Conservation (phyloP, 2,888 invertebrate genomes). For the Eristalinus sepulchralis region DNA sequence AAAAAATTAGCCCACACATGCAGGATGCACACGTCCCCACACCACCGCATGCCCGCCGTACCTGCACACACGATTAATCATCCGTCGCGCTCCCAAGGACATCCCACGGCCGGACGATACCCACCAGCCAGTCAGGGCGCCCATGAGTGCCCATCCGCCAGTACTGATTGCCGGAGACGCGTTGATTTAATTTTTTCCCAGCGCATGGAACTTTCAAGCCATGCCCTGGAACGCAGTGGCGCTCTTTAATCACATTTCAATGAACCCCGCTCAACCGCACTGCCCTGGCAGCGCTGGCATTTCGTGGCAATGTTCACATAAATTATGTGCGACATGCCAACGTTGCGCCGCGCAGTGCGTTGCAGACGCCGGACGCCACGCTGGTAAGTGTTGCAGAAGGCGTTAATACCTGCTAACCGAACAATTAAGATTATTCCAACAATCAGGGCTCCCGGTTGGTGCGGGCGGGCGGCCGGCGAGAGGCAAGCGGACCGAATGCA, state of each 20-base stretch:
- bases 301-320: constrained; percentile 15
- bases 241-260: constrained; percentile 36
- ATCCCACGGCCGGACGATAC: not conserved
- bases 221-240: not conserved
- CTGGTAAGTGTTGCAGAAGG: constrained; percentile 56
- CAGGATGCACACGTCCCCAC: not conserved
- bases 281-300: constrained; percentile 12
- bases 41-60: not conserved
- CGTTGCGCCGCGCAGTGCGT: not conserved
- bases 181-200: constrained; percentile 36
- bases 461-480: not conserved
- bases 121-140: not conserved
- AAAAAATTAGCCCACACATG: not conserved
- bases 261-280: not conserved
- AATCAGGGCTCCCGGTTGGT: not conserved
- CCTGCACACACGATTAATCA: constrained; percentile 25
- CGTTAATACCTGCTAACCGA: constrained; percentile 66
- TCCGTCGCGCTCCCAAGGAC: not conserved
- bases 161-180: constrained; percentile 24
- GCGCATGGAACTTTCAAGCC: constrained; percentile 15
- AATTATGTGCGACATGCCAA: constrained; percentile 41
- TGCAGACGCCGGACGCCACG: not conserved
- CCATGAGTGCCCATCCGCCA: not conserved
- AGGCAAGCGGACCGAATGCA: constrained; percentile 3
- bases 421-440: constrained; percentile 52